Percentiles rank a stretch among this genome's conserved stretches.
phyloP scores from a whole-genome alignment of 2,113 vertebrate species.

The Tapirus terrestris region DNA sequence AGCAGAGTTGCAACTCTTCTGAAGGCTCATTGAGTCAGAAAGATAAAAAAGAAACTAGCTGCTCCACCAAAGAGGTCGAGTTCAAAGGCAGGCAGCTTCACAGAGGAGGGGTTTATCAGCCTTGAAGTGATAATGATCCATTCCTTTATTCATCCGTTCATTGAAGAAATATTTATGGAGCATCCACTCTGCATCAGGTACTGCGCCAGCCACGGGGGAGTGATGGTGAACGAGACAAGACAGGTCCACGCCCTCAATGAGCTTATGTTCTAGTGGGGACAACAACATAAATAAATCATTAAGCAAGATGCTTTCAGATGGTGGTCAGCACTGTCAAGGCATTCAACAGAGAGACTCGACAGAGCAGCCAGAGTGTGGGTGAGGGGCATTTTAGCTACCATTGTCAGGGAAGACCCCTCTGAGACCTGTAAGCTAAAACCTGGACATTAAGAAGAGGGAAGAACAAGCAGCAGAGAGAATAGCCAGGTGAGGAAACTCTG shows the following conservation, averaged over 20 bases:
- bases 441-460: neutral
- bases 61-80: neutral
- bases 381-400: fast-evolving
- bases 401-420: neutral
- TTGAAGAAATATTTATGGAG: neutral
- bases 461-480: neutral
- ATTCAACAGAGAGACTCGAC: neutral
- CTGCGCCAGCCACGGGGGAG: neutral
- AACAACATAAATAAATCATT: neutral
- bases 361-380: neutral
- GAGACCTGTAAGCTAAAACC: neutral
- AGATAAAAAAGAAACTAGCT: neutral
- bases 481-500: neutral
- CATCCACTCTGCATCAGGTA: neutral
- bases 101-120: neutral
- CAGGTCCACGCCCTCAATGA: neutral
- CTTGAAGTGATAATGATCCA: neutral
- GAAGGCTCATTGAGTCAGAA: neutral
- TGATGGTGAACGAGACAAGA: neutral
- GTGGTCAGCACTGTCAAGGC: neutral
- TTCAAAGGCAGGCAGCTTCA: neutral
- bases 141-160: neutral
- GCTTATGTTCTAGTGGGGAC: neutral
- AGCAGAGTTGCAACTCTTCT: neutral
- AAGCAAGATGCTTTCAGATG: neutral